Percentiles rank a stretch among this genome's conserved stretches.
phyloP scores from a whole-genome alignment of 2,888 invertebrate genomes.

The Acanthoscelides obtectus region DNA sequence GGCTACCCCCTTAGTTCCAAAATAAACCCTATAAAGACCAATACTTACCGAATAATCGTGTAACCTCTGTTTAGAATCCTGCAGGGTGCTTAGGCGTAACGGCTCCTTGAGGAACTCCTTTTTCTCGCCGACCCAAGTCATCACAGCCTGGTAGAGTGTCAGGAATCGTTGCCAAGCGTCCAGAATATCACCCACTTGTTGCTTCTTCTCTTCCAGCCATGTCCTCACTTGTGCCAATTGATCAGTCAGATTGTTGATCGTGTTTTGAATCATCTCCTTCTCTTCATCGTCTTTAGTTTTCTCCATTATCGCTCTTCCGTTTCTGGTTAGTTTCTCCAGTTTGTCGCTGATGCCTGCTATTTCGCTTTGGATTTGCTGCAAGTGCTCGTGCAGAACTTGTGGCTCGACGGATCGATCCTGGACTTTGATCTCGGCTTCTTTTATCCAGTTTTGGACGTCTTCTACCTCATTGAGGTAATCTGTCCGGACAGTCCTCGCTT shows the following conservation, averaged over 20 bases:
- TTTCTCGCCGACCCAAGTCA: slow-evolving; percentile 80
- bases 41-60: slow-evolving; percentile 76
- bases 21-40: background rate
- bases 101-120: slow-evolving; percentile 74
- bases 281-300: slow-evolving; percentile 76
- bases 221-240: slow-evolving; percentile 73
- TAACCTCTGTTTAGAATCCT: slow-evolving; percentile 78
- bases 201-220: slow-evolving; percentile 78
- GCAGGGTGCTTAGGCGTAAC: slow-evolving; percentile 70
- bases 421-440: slow-evolving; percentile 71
- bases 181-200: slow-evolving; percentile 78
- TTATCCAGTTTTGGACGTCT: slow-evolving; percentile 77
- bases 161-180: slow-evolving; percentile 87
- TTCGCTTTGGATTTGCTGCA: slow-evolving; percentile 74
- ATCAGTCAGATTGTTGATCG: slow-evolving; percentile 70
- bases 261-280: slow-evolving; percentile 68
- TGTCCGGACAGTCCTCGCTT: slow-evolving; percentile 74
- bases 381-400: slow-evolving; percentile 67
- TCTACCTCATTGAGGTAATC: slow-evolving; percentile 79
- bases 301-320: slow-evolving; percentile 74
- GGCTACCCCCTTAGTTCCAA: too few relatives aligned
- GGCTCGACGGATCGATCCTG: slow-evolving; percentile 78
- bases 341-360: slow-evolving; percentile 67
- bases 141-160: slow-evolving; percentile 73
- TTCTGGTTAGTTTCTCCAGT: slow-evolving; percentile 71